Conservation (phyloP, 2,888 invertebrate genomes). For the Sphaeridia pumilis region DNA sequence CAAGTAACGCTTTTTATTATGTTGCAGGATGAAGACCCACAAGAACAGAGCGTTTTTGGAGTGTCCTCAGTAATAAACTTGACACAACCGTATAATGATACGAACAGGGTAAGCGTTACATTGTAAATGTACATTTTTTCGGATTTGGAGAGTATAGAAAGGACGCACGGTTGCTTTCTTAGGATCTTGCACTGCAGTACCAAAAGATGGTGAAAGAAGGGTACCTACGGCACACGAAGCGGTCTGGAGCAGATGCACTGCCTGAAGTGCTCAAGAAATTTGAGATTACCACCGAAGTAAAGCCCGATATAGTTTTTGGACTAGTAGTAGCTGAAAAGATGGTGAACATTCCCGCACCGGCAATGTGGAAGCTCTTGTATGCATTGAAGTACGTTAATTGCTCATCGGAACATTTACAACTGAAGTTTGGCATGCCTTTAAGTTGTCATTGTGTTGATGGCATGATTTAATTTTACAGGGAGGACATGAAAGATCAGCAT, state of each 20-base stretch:
- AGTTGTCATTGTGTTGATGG: not conserved
- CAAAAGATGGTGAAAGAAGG: not conserved
- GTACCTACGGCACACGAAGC: not conserved
- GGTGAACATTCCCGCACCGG: constrained; percentile 12
- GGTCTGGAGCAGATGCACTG: not conserved
- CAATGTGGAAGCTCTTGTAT: constrained; percentile 7
- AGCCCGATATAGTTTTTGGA: constrained; percentile 2
- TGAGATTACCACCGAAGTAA: constrained; percentile 1
- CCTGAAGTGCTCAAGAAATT: constrained; percentile 5
- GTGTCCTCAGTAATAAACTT: constrained; percentile 13
- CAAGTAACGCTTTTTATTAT: not conserved
- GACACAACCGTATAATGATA: constrained; percentile 5
- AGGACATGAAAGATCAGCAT: constrained; percentile 9
- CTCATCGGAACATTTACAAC: not conserved
- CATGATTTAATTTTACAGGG: constrained; percentile 1
- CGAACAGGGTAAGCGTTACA: not conserved
- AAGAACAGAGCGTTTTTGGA: constrained; percentile 18
- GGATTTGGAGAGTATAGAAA: not conserved
- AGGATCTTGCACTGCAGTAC: constrained; percentile 6
- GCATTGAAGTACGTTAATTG: constrained; percentile 8
- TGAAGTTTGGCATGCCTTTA: not conserved
- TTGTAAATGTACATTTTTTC: too few species aligned
- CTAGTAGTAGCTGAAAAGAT: constrained; percentile 13
- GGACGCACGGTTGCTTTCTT: not conserved
- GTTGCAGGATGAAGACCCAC: constrained; percentile 17